Base-by-base conservation (phyloP, 1,140 invertebrate genomes). In the Neotoxoptera formosana region DNA sequence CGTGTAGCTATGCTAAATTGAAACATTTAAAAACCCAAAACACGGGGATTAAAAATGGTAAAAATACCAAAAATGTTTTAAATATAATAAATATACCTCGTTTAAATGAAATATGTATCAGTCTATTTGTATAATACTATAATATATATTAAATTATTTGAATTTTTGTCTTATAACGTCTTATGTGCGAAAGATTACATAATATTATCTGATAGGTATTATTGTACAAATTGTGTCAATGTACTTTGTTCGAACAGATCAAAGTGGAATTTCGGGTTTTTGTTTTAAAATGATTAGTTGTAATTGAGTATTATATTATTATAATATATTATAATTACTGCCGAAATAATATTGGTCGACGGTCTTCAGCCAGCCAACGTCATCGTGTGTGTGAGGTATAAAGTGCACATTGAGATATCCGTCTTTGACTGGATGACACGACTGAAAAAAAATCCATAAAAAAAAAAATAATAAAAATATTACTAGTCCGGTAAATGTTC, bases 311-410 rank as follows among this genome's bases (percentile, higher is more conserved):
- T 41, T 9, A 21, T 53, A 53, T 21, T 87, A 34, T 7, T 51
- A 48, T n/a, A 84, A n/a, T 25, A 30, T 81, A 76, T 21, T 30
- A 53, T 93, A 95, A 95, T 96, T 95, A 96, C 96, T 96, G 95
- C 97, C 97, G 95, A 96, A 97, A 94, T 96, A 98, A 95, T 98
- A 98, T 95, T 98, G 97, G 94, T 98, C 98, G 41, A 98, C 97
- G 4, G 97, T 98, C 95, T 98, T 98, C 47, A 98, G 95, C 98
- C 98, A 98, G 4, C 98, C 98, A 0, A 98, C 97, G 95, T 98
- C 98, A 23, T 94, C 93, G 34, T 89, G 88, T 14, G 97, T 97
- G 94, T 97, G 97, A 0, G 97, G 95, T 0, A 98, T 96, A 11
- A 99, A 95, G 94, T 99, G 98, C 14, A 98, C 97, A 95, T 98